These are phyloP conservation scores for Coreoperca whiteheadi DNA, from an alignment of 2,113 vertebrate species.

Conservation along the genomic window DNA sequence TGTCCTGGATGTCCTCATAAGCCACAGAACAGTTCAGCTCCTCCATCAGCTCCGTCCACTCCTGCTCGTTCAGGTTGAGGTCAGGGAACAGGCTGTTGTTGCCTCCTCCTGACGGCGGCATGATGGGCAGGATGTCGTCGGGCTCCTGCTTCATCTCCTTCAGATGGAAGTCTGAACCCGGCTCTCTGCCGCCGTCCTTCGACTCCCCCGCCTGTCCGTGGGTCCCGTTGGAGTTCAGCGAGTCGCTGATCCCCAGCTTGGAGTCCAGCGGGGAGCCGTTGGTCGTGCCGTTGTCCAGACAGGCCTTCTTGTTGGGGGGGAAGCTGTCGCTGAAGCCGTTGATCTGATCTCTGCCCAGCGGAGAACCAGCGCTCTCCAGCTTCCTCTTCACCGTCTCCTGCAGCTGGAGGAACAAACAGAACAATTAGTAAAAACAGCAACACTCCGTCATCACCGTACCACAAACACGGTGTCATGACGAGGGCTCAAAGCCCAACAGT, in stretches of 20 bases:
- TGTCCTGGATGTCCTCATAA: constrained; percentile 97
- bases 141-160: constrained; percentile 98
- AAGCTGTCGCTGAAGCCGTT: constrained; percentile 93
- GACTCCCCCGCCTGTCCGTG: constrained; percentile 81
- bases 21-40: constrained; percentile 95
- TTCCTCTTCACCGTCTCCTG: constrained; percentile 96
- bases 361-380: constrained; percentile 89
- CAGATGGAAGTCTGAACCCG: constrained; percentile 81
- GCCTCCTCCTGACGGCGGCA: constrained; percentile 89
- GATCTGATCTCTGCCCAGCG: constrained; percentile 89
- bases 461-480: background rate
- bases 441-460: background rate
- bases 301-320: constrained; percentile 90
- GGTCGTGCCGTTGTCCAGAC: constrained; percentile 86
- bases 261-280: constrained; percentile 90
- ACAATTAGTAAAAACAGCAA: background rate
- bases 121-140: constrained; percentile 92
- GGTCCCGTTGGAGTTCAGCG: constrained; percentile 85
- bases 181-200: constrained; percentile 78
- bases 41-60: constrained; percentile 98
- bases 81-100: constrained; percentile 94
- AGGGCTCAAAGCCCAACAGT: background rate
- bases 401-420: constrained; percentile 53
- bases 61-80: constrained; percentile 97
- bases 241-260: constrained; percentile 79